Base-by-base conservation (phyloP, 2,797 vertebrate genomes). In the Zenarchopterus dispar region DNA sequence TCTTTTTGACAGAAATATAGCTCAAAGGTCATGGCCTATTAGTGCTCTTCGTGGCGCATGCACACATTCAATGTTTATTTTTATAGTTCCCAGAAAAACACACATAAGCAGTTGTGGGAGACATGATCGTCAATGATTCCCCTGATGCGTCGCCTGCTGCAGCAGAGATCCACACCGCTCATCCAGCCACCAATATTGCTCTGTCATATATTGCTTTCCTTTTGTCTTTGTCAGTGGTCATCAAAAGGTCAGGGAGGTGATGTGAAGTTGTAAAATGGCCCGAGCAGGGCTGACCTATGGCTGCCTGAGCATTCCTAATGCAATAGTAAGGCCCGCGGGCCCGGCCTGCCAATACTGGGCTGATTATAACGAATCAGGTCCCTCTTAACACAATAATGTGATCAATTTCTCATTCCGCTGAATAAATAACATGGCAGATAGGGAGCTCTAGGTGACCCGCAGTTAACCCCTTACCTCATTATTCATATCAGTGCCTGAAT, bases 321-420 rank as follows among this genome's bases (percentile, higher is more conserved):
- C 92, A 92, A 93, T 92, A 91, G 94, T 92, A 89, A 91, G 93
- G 95, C 96, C 95, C 87, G 89, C 85, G 87, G 96, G 95, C 93
- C 94, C 76, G 87, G 95, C 89, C 95, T 98, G 97, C 96, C 97
- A 97, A 98, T 98, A 97, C 91, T 66, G 28, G 92, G 85, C 94
- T 96, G 96, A 98, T 98, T 96, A 96, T 95, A 96, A 98, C 97
- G 94, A 99, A 98, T 98, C 96, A 96, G 96, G 91, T 92, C 94
- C 93, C 94, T 93, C 95, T 95, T 92, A 95, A 95, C 91, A 90
- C 96, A 96, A 96, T 97, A 96, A 98, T 95, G 95, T 97, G 96
- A 99, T 99, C 97, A 98, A 98, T 98, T 98, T 97, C 95, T 97
- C 95, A 97, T 98, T 97, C 96, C 94, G 82, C 93, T 95, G 95